Percentiles rank a stretch among this genome's conserved stretches.
Evolutionary conservation across 2,888 invertebrate genomes (phyloP).

Genomic region (Eupithecia subfuscata): DNA sequence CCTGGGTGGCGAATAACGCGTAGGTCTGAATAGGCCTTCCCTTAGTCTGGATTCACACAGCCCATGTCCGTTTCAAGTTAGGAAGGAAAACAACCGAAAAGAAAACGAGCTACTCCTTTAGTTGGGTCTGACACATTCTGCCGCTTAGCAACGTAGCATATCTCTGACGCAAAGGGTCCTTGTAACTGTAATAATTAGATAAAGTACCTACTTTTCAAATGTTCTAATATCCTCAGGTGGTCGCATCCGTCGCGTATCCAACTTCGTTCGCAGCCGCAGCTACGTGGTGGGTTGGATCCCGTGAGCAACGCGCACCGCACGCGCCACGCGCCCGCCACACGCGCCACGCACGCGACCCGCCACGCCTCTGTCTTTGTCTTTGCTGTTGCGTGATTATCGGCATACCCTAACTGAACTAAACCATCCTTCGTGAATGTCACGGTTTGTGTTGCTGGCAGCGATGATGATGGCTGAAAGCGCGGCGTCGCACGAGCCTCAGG

Average conservation of each 20-base stretch:
- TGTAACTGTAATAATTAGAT: background rate
- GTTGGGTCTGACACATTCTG: background rate
- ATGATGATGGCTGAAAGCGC: background rate
- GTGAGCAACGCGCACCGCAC: constrained; percentile 52
- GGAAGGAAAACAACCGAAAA: background rate
- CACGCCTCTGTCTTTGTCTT: constrained; percentile 80
- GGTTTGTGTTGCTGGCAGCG: background rate
- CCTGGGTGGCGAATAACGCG: background rate
- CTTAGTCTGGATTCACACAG: background rate
- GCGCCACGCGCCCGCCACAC: constrained; percentile 31
- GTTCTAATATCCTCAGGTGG: constrained; percentile 68
- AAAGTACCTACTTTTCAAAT: background rate
- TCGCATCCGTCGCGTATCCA: constrained; percentile 91
- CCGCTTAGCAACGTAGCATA: background rate
- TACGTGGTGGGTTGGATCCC: constrained; percentile 90
- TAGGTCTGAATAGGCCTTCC: background rate
- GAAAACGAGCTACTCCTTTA: background rate
- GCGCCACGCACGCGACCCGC: constrained; percentile 31
- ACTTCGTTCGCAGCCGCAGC: constrained; percentile 89
- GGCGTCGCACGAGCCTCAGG: background rate
- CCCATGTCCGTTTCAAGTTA: background rate
- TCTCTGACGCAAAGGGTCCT: background rate
- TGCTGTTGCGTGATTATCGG: constrained; percentile 42
- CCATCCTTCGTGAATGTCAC: background rate
- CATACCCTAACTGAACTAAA: background rate